Evolutionary conservation across 2,113 vertebrate species (phyloP).

Genomic region (Sakesphorus luctuosus): DNA sequence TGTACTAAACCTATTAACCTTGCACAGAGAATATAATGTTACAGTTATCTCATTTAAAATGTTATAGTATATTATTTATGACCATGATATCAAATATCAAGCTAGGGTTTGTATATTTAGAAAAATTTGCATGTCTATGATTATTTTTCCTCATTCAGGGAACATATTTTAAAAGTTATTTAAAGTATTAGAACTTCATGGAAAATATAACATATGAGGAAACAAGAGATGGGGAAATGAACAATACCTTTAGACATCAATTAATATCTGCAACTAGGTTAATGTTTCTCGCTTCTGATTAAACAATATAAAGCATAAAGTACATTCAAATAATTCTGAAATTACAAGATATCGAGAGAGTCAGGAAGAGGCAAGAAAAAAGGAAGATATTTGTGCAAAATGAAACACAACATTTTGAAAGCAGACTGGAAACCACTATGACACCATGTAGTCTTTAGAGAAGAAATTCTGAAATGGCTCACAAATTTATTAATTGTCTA

Average conservation of each 20-base stretch:
- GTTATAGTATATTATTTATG: conserved; percentile 68
- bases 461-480: background rate
- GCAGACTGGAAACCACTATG: background rate
- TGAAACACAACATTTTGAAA: background rate
- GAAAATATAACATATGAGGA: conserved; percentile 7
- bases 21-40: conserved; percentile 70
- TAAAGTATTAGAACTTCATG: conserved; percentile 32
- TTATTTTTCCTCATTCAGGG: conserved; percentile 43
- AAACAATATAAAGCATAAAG: background rate
- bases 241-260: conserved; percentile 2
- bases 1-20: conserved; percentile 73
- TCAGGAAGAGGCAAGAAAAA: background rate
- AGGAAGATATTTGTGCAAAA: background rate
- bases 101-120: conserved; percentile 56
- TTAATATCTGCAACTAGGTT: background rate
- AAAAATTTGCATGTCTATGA: conserved; percentile 42
- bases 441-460: background rate
- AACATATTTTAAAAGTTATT: conserved; percentile 63
- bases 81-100: conserved; percentile 53
- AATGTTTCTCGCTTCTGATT: background rate
- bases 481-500: background rate
- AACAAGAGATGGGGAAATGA: background rate
- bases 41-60: conserved; percentile 69
- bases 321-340: background rate
- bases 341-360: background rate